phyloP scores from a whole-genome alignment of 2,888 invertebrate species.

The Phrixothrix hirtus region DNA sequence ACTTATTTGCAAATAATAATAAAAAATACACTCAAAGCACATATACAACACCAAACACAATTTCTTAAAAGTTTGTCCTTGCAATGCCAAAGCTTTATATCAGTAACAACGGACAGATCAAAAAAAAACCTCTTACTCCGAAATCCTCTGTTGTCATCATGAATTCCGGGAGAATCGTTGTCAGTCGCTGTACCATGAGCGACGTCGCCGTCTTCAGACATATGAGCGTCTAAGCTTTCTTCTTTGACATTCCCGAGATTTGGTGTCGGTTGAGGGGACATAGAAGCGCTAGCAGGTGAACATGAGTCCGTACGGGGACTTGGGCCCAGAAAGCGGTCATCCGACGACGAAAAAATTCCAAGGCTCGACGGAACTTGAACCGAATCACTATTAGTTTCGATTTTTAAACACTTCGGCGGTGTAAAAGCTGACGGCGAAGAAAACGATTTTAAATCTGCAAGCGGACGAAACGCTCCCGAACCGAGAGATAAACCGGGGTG shows the following conservation, averaged over 20 bases:
- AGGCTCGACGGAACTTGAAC: conserved; percentile 48
- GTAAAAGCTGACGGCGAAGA: conserved; percentile 68
- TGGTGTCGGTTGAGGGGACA: conserved; percentile 54
- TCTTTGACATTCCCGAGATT: conserved; percentile 53
- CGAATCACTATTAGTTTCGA: conserved; percentile 54
- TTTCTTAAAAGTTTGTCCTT: conserved; percentile 11
- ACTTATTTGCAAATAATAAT: conserved; percentile 10
- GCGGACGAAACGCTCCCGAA: conserved; percentile 63
- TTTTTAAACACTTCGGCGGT: conserved; percentile 68
- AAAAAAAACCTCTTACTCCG: conserved; percentile 60
- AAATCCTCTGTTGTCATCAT: conserved; percentile 59
- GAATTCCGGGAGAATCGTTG: conserved; percentile 51
- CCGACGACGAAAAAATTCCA: conserved; percentile 54
- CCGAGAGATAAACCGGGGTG: conserved; percentile 68
- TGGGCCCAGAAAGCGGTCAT: conserved; percentile 53
- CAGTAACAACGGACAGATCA: conserved; percentile 11
- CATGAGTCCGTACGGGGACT: conserved; percentile 63
- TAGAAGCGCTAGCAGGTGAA: conserved; percentile 65
- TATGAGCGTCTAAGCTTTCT: conserved; percentile 63
- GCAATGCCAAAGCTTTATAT: conserved; percentile 4
- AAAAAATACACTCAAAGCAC: conserved; percentile 12
- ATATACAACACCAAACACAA: conserved; percentile 11
- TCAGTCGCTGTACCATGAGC: conserved; percentile 51
- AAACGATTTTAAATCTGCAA: conserved; percentile 62
- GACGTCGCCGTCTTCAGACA: conserved; percentile 63